phyloP scores from a whole-genome alignment of 2,888 invertebrate genomes.

The Apamea sordens region DNA sequence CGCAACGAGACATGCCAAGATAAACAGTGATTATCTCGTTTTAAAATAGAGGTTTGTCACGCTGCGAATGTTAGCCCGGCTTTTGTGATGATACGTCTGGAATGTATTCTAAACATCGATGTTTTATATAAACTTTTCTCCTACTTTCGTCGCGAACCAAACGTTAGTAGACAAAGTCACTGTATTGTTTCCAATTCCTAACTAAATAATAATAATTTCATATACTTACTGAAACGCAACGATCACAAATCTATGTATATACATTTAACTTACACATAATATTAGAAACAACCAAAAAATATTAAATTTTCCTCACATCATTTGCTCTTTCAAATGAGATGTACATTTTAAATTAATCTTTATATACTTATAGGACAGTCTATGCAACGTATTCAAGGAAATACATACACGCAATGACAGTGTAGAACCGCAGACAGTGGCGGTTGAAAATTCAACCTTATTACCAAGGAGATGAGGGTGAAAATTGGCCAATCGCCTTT shows the following conservation, averaged over 20 bases:
- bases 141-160: slow-evolving; percentile 33
- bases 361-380: slow-evolving; percentile 54
- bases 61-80: slow-evolving; percentile 1
- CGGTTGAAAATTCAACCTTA: slow-evolving; percentile 4
- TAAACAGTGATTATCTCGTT: neutral
- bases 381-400: slow-evolving; percentile 51
- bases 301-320: slow-evolving; percentile 41
- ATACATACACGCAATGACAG: slow-evolving; percentile 35
- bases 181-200: slow-evolving; percentile 53
- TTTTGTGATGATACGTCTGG: slow-evolving; percentile 66
- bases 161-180: slow-evolving; percentile 45
- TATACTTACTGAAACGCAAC: slow-evolving; percentile 62
- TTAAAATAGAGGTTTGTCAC: neutral
- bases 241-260: slow-evolving; percentile 66
- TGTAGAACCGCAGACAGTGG: neutral
- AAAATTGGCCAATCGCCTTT: neutral
- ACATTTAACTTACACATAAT: slow-evolving; percentile 64
- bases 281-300: slow-evolving; percentile 59
- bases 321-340: slow-evolving; percentile 53
- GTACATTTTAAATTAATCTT: slow-evolving; percentile 50
- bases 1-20: neutral
- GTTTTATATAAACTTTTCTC: slow-evolving; percentile 46
- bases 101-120: slow-evolving; percentile 65
- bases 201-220: slow-evolving; percentile 59
- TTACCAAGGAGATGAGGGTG: neutral